These are phyloP conservation scores for Limosa lapponica DNA, from an alignment of 2,797 vertebrate genomes.

Conservation along the genomic window DNA sequence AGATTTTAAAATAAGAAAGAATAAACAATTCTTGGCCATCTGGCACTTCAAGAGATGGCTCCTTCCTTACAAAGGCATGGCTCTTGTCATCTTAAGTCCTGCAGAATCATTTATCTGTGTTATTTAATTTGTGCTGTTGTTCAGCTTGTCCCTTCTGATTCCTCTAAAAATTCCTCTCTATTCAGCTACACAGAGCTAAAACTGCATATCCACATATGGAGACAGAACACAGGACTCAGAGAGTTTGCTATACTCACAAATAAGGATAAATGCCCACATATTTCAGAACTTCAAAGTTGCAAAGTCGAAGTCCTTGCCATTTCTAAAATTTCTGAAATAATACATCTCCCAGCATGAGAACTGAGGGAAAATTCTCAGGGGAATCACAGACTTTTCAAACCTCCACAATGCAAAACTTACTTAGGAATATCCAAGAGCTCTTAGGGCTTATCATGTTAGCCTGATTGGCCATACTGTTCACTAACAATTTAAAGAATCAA, in stretches of 20 bases:
- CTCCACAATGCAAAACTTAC: neutral
- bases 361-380: neutral
- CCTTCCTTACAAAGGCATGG: neutral
- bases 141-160: neutral
- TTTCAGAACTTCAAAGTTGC: neutral
- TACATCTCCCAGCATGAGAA: neutral
- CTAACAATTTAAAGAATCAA: neutral
- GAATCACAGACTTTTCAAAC: neutral
- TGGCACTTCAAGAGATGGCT: neutral
- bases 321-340: neutral
- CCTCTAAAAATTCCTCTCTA: neutral
- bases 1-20: slow-evolving; percentile 4
- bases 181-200: neutral
- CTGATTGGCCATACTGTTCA: neutral
- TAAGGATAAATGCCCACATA: neutral
- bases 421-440: neutral
- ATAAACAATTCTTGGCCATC: neutral
- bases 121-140: neutral
- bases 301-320: neutral
- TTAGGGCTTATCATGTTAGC: neutral
- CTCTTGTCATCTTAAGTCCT: neutral
- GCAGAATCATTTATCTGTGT: neutral
- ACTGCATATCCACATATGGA: neutral
- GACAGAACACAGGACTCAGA: neutral
- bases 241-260: neutral